These are phyloP conservation scores for Maniola hyperantus DNA, from an alignment of 2,888 invertebrate genomes.

Conservation along the genomic window DNA sequence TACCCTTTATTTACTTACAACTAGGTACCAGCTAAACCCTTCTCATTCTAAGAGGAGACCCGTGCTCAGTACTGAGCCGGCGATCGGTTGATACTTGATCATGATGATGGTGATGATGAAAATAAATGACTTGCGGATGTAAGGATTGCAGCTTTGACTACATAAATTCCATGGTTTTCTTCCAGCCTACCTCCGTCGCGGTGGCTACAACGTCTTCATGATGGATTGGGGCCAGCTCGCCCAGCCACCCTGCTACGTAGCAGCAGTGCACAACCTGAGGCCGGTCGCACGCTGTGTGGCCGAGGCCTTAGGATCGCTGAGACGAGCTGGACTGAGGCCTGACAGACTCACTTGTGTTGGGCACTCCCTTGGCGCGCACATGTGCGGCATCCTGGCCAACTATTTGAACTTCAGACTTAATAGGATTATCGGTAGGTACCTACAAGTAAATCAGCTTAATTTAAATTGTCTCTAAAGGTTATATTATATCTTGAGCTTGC, in stretches of 20 bases:
- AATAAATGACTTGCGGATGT: no score
- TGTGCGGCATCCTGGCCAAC: slow-evolving; percentile 89
- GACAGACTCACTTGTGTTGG: slow-evolving; percentile 88
- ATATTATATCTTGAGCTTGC: no score
- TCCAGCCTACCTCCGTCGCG: slow-evolving; percentile 87
- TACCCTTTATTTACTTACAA: no score
- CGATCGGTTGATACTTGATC: no score
- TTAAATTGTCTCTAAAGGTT: no score
- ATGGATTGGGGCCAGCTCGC: slow-evolving; percentile 89
- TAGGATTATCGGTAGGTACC: slow-evolving; percentile 87
- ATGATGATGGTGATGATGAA: no score
- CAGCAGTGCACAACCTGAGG: slow-evolving; percentile 89
- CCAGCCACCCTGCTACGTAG: slow-evolving; percentile 87
- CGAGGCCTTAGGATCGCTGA: slow-evolving; percentile 83
- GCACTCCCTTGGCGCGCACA: slow-evolving; percentile 89
- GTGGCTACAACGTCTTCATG: slow-evolving; percentile 89
- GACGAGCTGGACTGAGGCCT: slow-evolving; percentile 85
- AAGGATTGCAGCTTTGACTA: no score
- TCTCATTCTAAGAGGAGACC: no score
- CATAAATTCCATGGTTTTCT: not conserved
- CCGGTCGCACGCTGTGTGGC: slow-evolving; percentile 88
- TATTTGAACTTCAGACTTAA: slow-evolving; percentile 88
- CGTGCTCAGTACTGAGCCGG: no score
- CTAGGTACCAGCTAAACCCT: no score
- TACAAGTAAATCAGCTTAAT: not conserved